Evolutionary conservation across 2,888 invertebrate genomes (phyloP), one percentile per base, ranked within the genome.

Genomic region (Maniola hyperantus): DNA sequence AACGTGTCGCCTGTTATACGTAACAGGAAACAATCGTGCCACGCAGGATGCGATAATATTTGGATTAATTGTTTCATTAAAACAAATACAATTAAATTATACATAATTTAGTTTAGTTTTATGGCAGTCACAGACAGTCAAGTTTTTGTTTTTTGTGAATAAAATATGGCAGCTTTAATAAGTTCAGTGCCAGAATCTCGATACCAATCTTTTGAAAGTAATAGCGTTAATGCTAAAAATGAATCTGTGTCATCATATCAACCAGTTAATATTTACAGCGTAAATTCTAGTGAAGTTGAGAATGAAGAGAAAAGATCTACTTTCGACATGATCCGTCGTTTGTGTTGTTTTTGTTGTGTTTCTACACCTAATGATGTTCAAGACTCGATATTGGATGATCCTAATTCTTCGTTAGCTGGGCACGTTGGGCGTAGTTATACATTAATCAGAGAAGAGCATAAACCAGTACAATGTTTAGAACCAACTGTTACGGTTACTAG

Each of bases 1-100:
- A 70, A 79, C 73, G 77, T 85, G 83, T 83, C 84, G 78, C 76
- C 26, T 74, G 44, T 59, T 33, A 77, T 72, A 75, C 66, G 67
- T 72, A 84, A 87, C 91, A 89, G 91, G 91, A 91, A 90, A 89
- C 83, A 80, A 81, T 77, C 79, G 75, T 79, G 81, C 78, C 73
- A 73, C 75, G 79, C 81, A 82, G 88, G 87, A 87, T 83, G 84
- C 80, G 89, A 90, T 91, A 90, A 86, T 83, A 84, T 78, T 78
- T 76, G 83, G 83, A 86, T 86, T 89, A 83, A 77, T 80, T 81
- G 71, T 80, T 72, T 73, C 81, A 80, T 81, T 79, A 77, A 77
- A 80, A 74, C 74, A 78, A 78, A 79, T 73, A 26, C 26, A 26
- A 26, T n/a, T n/a, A n/a, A n/a, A n/a, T n/a, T 26, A 26, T 26